Base-by-base conservation (phyloP, 2,797 vertebrate genomes). In the Phylloscopus collybita region DNA sequence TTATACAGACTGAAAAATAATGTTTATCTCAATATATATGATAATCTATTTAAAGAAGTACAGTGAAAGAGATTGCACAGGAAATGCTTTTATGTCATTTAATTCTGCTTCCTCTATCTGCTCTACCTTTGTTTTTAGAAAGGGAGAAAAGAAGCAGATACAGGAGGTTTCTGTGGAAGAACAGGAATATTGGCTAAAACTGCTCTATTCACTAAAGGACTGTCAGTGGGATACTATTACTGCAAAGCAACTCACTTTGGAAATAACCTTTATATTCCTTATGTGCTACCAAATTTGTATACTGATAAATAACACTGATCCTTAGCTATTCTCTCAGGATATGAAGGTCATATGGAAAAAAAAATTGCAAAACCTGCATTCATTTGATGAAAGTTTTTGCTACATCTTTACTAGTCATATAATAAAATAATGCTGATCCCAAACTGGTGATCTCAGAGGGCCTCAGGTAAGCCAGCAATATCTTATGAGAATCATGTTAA, bases 401-500 rank as follows among this genome's bases (percentile, higher is more conserved):
- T 56, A 36, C 27, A 71, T 54, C 74, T 75, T 85, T 56, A 64
- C 45, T 86, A 27, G 67, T 79, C 64, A 51, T 92, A 32, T 59
- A 86, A 59, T 85, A 84, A 92, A 82, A 74, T 64, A 76, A 86
- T 57, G 51, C 50, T 73, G 85, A 86, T 57, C 59, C 86, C 42
- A 81, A 79, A 82, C 29, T 79, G 34, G 86, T 91, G 79, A 80
- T 92, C 89, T 88, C 82, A 92, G 72, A 95, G 89, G 62, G 80
- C 27, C 75, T 62, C 49, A 94, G 95, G 91, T 95, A 95, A 96
- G 91, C 92, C 90, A 73, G 79, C 44, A 87, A 90, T 70, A 71
- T 71, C 49, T 73, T 71, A 93, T 59, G 76, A 96, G 70, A 92
- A 78, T 94, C 70, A 80, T n/a, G 66, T 90, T 92, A 96, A 93